phyloP scores from a whole-genome alignment of 2,797 vertebrate species.

The Ispidina lecontei region DNA sequence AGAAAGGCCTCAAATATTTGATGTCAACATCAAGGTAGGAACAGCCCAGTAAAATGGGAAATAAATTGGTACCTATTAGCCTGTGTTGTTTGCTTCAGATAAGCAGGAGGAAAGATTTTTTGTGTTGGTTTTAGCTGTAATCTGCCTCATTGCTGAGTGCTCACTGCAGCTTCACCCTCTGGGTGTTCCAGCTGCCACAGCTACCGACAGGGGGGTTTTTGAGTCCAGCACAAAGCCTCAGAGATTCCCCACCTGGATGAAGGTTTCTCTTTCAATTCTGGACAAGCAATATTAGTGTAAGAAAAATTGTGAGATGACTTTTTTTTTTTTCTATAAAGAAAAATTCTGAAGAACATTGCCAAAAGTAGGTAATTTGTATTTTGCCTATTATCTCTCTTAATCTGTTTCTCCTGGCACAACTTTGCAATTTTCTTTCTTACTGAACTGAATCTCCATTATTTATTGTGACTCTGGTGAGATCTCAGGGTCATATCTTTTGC shows the following conservation, averaged over 20 bases:
- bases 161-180: background rate
- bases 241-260: background rate
- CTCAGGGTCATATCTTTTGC: background rate
- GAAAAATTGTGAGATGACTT: background rate
- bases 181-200: background rate
- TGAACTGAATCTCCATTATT: slow-evolving; percentile 53
- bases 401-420: slow-evolving; percentile 14
- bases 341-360: background rate
- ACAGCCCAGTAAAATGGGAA: background rate
- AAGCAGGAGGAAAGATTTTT: background rate
- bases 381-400: slow-evolving; percentile 27
- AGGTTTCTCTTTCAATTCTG: background rate
- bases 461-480: slow-evolving; percentile 31
- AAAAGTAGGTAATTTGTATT: slow-evolving; percentile 29
- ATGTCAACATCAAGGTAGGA: background rate
- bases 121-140: background rate
- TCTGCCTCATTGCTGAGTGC: background rate
- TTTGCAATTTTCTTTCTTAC: slow-evolving; percentile 48
- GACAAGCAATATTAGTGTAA: background rate
- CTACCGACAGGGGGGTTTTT: background rate
- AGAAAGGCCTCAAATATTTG: background rate
- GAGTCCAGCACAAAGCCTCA: background rate
- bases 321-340: too few species aligned
- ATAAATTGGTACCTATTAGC: background rate
- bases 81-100: background rate